A percentile compares a stretch with the other conserved stretches of the same genome.
These are phyloP conservation scores for Pitta sordida DNA, from an alignment of 2,113 vertebrate genomes.

Conservation along the genomic window DNA sequence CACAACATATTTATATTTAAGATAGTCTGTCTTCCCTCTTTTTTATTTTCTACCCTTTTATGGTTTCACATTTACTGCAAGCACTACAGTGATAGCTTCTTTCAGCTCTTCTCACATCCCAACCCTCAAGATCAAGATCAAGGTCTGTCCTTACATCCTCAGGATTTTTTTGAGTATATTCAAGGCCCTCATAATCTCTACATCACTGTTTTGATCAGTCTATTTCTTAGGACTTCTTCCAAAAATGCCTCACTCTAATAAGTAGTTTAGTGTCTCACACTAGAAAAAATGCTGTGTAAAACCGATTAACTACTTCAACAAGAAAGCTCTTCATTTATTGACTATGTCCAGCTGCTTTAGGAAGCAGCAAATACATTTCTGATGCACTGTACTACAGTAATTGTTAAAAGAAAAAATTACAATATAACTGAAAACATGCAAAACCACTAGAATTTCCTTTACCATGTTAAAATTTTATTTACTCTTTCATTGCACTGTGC, in stretches of 20 bases:
- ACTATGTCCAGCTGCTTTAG: not conserved
- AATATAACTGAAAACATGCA: not conserved
- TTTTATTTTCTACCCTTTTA: not conserved
- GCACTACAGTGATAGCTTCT: not conserved
- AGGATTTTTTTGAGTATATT: not conserved
- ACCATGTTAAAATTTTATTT: not conserved
- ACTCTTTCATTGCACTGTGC: not conserved
- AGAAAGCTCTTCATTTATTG: not conserved
- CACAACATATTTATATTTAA: not conserved
- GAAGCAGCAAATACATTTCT: not conserved
- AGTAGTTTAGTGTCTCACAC: not conserved
- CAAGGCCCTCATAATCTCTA: not conserved
- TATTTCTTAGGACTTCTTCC: not conserved
- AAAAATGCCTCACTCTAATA: not conserved
- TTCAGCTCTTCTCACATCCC: not conserved
- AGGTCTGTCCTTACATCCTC: not conserved
- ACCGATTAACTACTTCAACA: not conserved
- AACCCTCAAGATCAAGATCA: not conserved
- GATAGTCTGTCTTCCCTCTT: not conserved
- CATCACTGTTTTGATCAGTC: not conserved
- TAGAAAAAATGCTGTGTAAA: not conserved
- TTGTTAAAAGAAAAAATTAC: not conserved
- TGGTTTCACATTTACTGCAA: not conserved
- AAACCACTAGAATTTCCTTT: not conserved
- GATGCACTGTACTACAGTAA: not conserved